Base-by-base conservation (phyloP, 2,113 vertebrate genomes). In the Silurus asotus region DNA sequence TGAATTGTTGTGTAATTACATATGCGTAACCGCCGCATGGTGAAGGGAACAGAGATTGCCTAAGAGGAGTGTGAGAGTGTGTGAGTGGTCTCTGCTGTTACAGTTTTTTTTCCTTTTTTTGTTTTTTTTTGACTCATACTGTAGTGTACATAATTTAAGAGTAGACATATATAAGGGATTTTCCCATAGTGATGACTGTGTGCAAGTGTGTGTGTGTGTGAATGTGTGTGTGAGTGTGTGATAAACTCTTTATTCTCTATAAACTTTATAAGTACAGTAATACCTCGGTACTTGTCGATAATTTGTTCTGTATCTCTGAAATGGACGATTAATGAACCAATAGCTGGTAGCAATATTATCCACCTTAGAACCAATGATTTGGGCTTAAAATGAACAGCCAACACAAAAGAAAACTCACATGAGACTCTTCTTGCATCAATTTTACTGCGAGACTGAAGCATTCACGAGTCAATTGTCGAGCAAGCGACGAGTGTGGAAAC, bases 81-180 rank as follows among this genome's bases (percentile, higher is more conserved):
- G 74, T 69, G 51, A n/a, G 58, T 80, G 84, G 53, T 89, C 88
- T 91, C 89, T 90, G 91, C 92, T 91, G 92, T 91, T 91, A 79
- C 70, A 6, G 67, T 85, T 87, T 78, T 89, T 84, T 91, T 49
- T n/a, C 28, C 77, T 9, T 37, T 19, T 55, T 51, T 14, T 49
- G 19, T 79, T 51, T 77, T 51, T 23, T 49, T 49, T 11, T 84
- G 37, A 84, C 56, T 61, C 83, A 70, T 25, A n/a, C 64, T 28
- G 25, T 70, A 53, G 64, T 15, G 4, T 69, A 58, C 67, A 74
- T 84, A 61, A 37, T 49, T 72, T 74, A n/a, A 58, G 28, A 3
- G 65, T 59, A 61, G 25, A 72, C 25, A 15, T 58, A 59, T 55
- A 83, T 48, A 20, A 19, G 55, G 82, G 82, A 61, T 58, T 84